Conservation (phyloP, 1,140 invertebrate species). For the Mamestra configurata region DNA sequence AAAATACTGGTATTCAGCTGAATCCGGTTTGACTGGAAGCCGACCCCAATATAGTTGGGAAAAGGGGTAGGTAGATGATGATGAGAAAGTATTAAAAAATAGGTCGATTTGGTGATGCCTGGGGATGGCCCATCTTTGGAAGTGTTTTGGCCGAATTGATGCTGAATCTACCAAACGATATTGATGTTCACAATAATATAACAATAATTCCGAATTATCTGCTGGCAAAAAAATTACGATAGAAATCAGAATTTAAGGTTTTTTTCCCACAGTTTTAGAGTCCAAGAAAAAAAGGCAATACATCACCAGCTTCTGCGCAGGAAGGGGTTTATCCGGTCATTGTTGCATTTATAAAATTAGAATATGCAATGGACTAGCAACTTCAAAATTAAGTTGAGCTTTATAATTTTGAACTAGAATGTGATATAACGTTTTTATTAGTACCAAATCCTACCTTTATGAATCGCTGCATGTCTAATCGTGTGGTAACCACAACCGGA, state of each 20-base stretch:
- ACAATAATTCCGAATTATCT: no score
- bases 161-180: no score
- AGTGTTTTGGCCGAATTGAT: no score
- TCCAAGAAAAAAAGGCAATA: not conserved
- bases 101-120: no score
- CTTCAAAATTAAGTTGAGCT: not conserved
- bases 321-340: not conserved
- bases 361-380: not conserved
- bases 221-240: not conserved
- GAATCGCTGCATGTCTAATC: not conserved
- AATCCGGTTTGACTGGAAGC: no score
- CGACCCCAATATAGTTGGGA: no score
- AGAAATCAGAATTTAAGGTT: not conserved
- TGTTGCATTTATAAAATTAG: not conserved
- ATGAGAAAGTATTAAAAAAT: no score
- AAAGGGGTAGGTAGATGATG: no score
- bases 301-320: not conserved
- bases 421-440: not conserved
- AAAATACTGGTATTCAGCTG: no score
- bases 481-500: conserved; percentile 29
- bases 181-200: no score
- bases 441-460: not conserved
- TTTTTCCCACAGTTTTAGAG: not conserved
- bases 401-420: not conserved
- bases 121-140: no score